Conservation (phyloP, 1,140 invertebrate genomes). For the Brachionus plicatilis region DNA sequence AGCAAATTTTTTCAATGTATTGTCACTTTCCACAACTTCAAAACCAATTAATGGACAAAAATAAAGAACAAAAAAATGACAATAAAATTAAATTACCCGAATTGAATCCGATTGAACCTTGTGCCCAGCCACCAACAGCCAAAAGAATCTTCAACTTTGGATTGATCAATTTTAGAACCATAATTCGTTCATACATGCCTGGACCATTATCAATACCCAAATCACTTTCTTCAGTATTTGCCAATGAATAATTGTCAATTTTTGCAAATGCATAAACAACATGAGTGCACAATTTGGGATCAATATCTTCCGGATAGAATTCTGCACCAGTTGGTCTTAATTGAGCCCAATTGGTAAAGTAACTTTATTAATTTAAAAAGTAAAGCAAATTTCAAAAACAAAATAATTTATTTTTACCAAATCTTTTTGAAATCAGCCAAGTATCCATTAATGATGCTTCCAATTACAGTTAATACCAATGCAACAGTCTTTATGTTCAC, state of each 20-base stretch:
- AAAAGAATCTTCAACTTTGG: constrained; percentile 11
- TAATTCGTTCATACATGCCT: background rate
- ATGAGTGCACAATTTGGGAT: constrained; percentile 78
- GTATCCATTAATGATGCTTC: background rate
- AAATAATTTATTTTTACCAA: background rate
- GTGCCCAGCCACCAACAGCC: constrained; percentile 67
- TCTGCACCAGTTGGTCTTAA: constrained; percentile 76
- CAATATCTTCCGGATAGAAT: constrained; percentile 79
- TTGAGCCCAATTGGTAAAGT: constrained; percentile 84
- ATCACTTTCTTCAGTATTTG: constrained; percentile 75
- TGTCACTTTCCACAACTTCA: constrained; percentile 70
- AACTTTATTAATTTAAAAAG: constrained; percentile 58
- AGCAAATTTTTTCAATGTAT: background rate
- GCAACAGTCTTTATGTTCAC: background rate
- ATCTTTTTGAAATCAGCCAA: background rate
- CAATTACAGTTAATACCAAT: background rate
- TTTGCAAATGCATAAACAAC: constrained; percentile 89
- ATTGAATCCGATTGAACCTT: constrained; percentile 60
- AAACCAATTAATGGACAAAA: constrained; percentile 58
- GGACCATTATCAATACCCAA: constrained; percentile 52
- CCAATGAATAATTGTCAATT: constrained; percentile 61
- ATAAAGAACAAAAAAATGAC: background rate
- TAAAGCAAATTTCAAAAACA: background rate
- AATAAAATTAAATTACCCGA: background rate
- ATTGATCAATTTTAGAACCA: background rate